Evolutionary conservation across 2,888 invertebrate genomes (phyloP).

Genomic region (Chrysolina haemoptera): DNA sequence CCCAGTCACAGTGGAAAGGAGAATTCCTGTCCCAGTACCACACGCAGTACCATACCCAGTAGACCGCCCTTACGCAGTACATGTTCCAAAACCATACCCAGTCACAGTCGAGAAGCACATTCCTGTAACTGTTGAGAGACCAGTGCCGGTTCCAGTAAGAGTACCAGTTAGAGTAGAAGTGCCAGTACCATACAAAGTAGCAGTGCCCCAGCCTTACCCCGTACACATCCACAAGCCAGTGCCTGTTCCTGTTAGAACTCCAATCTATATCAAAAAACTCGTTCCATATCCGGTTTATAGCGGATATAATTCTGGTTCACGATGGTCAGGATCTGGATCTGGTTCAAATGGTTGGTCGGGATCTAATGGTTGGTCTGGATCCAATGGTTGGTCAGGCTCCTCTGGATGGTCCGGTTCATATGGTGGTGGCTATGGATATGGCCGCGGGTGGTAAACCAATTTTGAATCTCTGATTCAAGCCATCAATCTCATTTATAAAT

Average conservation of each 20-base stretch:
- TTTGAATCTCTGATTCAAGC: neutral
- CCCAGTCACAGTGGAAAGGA: conserved; percentile 71
- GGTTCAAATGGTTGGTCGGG: conserved; percentile 30
- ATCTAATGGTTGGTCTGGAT: conserved; percentile 9
- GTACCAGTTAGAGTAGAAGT: conserved; percentile 68
- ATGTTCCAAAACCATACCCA: conserved; percentile 70
- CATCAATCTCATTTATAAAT: conserved; percentile 10
- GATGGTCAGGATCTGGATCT: conserved; percentile 34
- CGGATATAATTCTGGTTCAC: conserved; percentile 33
- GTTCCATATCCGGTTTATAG: conserved; percentile 48
- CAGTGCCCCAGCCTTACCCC: conserved; percentile 66
- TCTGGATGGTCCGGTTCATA: conserved; percentile 9
- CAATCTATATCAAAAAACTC: conserved; percentile 61
- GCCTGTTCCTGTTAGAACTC: conserved; percentile 71
- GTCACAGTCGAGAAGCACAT: conserved; percentile 73
- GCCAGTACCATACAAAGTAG: conserved; percentile 63
- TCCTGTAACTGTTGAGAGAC: conserved; percentile 73
- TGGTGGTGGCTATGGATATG: neutral
- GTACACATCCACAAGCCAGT: conserved; percentile 71
- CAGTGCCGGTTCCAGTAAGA: conserved; percentile 69
- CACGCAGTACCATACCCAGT: conserved; percentile 70
- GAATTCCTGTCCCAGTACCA: conserved; percentile 70
- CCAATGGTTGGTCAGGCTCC: conserved; percentile 3
- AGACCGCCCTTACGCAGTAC: conserved; percentile 69
- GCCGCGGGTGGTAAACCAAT: neutral